Evolutionary conservation across 2,113 vertebrate species (phyloP).

Genomic region (Prunella himalayana): DNA sequence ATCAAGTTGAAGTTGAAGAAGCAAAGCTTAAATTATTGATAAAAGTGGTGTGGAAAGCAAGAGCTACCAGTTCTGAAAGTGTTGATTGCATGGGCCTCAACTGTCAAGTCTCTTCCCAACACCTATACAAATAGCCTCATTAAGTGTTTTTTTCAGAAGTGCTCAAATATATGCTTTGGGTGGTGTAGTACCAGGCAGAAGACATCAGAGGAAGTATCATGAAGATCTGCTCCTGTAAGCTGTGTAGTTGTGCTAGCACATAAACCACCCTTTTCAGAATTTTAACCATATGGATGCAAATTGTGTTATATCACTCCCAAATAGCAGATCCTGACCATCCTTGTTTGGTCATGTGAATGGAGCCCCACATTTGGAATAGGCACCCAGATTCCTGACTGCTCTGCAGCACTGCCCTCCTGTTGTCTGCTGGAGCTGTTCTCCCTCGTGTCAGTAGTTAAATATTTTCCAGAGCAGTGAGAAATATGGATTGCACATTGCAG

Average conservation of each 20-base stretch:
- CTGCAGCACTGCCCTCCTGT: neutral
- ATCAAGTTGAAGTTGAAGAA: neutral
- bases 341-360: neutral
- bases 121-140: neutral
- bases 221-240: neutral
- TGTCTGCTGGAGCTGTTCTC: neutral
- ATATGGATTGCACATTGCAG: neutral
- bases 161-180: neutral
- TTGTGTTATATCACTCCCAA: neutral
- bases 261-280: neutral
- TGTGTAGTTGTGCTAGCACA: neutral
- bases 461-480: neutral
- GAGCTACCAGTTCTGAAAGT: neutral
- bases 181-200: neutral
- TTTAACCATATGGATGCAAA: neutral
- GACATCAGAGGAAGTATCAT: neutral
- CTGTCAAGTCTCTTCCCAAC: neutral
- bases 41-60: neutral
- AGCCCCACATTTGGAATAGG: neutral
- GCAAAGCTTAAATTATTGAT: neutral
- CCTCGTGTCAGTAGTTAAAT: neutral
- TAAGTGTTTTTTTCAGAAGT: neutral
- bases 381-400: neutral
- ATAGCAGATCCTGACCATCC: neutral
- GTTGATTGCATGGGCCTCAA: neutral